Percentiles rank a stretch among this genome's conserved stretches.
These are phyloP conservation scores for Syngnathus acus DNA, from an alignment of 2,797 vertebrate species.

Conservation along the genomic window DNA sequence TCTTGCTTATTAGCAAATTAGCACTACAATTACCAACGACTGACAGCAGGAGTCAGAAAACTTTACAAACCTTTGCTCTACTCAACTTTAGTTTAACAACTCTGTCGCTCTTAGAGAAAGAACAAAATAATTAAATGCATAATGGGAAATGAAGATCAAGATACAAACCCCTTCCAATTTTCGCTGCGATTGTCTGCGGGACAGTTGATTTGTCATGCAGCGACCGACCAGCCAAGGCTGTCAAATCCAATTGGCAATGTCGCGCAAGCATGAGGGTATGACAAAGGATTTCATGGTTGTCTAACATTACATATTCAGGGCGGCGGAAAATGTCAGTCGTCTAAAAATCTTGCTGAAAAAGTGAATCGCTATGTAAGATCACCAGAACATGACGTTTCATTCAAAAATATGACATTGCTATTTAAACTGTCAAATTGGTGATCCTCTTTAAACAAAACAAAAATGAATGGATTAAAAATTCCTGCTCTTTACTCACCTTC, in stretches of 20 bases:
- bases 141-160: constrained; percentile 2
- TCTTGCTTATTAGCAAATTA: neutral
- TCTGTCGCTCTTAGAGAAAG: neutral
- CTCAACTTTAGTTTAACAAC: neutral
- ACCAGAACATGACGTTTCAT: neutral
- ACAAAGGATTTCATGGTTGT: constrained; percentile 46
- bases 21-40: neutral
- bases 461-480: neutral
- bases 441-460: neutral
- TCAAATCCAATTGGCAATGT: constrained; percentile 23
- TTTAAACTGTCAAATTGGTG: neutral
- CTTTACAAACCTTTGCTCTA: neutral
- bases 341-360: constrained; percentile 4
- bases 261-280: constrained; percentile 17
- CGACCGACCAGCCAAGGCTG: constrained; percentile 25
- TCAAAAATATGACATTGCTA: neutral
- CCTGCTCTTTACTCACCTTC: too few species aligned
- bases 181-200: constrained; percentile 10
- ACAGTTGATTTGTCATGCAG: constrained; percentile 27
- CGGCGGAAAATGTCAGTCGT: constrained; percentile 19
- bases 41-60: neutral
- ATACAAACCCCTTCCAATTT: constrained; percentile 11
- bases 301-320: constrained; percentile 33
- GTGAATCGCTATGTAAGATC: neutral
- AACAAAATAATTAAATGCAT: neutral